Base-by-base conservation (phyloP, 2,113 vertebrate genomes). In the Tauraco erythrolophus region DNA sequence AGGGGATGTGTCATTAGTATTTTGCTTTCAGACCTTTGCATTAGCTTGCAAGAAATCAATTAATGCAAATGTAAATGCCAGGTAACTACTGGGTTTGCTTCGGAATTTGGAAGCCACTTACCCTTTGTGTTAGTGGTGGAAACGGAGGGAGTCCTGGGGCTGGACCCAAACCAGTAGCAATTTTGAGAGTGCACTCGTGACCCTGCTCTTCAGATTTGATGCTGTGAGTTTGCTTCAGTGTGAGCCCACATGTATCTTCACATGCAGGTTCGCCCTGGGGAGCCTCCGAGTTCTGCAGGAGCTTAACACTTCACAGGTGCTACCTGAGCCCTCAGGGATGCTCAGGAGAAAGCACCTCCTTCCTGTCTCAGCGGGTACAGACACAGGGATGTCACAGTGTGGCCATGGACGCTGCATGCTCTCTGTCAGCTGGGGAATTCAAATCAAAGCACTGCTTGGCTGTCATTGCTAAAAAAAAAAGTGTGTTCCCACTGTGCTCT, bases 31-130 rank as follows among this genome's bases (percentile, higher is more conserved):
- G 61, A 84, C 35, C 53, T 91, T 88, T 87, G 46, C 37, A 10
- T 53, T 87, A 66, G 19, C 56, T 92, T 70, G 54, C 35, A 84
- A 71, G 10, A 64, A 84, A 95, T 75, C 45, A 88, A 69, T 94
- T 72, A 74, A 66, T 77, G 71, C 43, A 74, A 37, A 54, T 66
- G 28, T 46, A 87, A 94, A 94, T 70, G 43, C 11, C 61, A 78
- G 53, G 48, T 50, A 30, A 17, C 31, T 66, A 14, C 19, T 46
- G 31, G 48, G 58, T 84, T 91, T 58, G 53, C 35, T 72, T 45
- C 71, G 43, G 70, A 71, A 80, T 54, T 45, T 54, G 70, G 75
- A 82, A 83, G 46, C 13, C 51, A 14, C 25, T 66, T 74, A 12
- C 23, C 31, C 48, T 70, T 62, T 53, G 60, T 70, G 50, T 76